Base-by-base conservation (phyloP, 1,140 invertebrate genomes). In the Drosophila erecta region DNA sequence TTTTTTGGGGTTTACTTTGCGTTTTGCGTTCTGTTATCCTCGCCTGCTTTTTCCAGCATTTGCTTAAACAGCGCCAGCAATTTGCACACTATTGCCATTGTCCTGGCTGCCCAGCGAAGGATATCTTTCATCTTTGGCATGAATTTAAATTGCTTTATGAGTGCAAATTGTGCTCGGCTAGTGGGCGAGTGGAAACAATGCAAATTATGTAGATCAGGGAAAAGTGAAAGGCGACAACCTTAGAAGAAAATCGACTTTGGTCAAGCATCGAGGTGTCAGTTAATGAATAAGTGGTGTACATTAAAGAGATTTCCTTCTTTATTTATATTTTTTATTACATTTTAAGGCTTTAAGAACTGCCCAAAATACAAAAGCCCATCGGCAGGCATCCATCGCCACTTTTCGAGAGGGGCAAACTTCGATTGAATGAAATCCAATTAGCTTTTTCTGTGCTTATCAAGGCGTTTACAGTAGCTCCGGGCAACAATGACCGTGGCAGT, bases 131-230 rank as follows among this genome's bases (percentile, higher is more conserved):
- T 76, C 76, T 84, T 67, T 76, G 30, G 60, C 80, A 86, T 86
- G 79, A 86, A 87, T 87, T 86, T 83, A 83, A 89, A 86, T 86
- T 81, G 70, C 76, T 81, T 87, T 81, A 87, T 76, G 70, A 67
- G 70, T 67, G 66, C 54, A 62, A 54, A 37, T 65, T 56, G 57
- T 74, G 41, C 30, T 43, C 61, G 7, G 41, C 40, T 65, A 38
- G 33, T 43, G 59, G 64, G 59, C 17, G n/a, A 51, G 30, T 33
- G 27, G 37, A 14, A 27, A 15, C 27, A 20, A 43, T 24, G 27
- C 15, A 72, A 56, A 60, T 60, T 70, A 56, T 60, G 17, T 15
- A 49, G 33, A 66, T 35, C 22, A 30, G 33, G 30, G 22, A 17
- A 44, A 30, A 54, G 10, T 14, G 20, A n/a, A 15, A 24, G 17